Base-by-base conservation (phyloP, 1,140 invertebrate species). In the Thaumatotibia leucotreta region DNA sequence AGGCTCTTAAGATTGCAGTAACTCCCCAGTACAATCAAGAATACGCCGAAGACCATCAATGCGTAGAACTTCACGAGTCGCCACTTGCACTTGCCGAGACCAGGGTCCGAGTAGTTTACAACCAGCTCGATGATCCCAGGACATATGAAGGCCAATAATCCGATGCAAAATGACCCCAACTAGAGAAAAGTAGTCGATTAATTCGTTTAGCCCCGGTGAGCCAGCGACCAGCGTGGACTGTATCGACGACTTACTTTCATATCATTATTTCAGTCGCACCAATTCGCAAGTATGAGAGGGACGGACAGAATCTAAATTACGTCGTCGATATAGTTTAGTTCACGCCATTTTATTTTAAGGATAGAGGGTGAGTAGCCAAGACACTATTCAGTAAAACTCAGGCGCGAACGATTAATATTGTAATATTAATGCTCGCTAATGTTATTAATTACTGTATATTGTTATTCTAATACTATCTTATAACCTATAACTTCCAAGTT, bases 141-240 rank as follows among this genome's bases (percentile, higher is more conserved):
- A 77, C 97, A 96, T 82, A 98, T 96, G 3, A 98, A 92, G 0
- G 97, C 97, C 27, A 98, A 92, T 9, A 96, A 95, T 4, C 96
- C 96, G 9, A 97, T 93, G 61, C 95, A 96, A 23, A 98, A 93
- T 4, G 92, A 86, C 17, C 87, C 87, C 0, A 88, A 62, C 87
- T 89, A 77, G 27, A 82, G 83, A 49, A 45, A 70, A n/a, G n/a
- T n/a, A n/a, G n/a, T n/a, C n/a, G 64, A 67, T 39, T 35, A 27
- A 33, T 2, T 6, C 27, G 27, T 4, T 29, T 29, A 4, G 27
- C n/a, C n/a, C n/a, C n/a, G n/a, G n/a, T n/a, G n/a, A n/a, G n/a
- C n/a, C n/a, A n/a, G n/a, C n/a, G n/a, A n/a, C n/a, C n/a, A n/a
- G n/a, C n/a, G n/a, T n/a, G n/a, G n/a, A n/a, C n/a, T n/a, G n/a